These are phyloP conservation scores for Epiblema foenella DNA, from an alignment of 2,888 invertebrate genomes.

Conservation along the genomic window DNA sequence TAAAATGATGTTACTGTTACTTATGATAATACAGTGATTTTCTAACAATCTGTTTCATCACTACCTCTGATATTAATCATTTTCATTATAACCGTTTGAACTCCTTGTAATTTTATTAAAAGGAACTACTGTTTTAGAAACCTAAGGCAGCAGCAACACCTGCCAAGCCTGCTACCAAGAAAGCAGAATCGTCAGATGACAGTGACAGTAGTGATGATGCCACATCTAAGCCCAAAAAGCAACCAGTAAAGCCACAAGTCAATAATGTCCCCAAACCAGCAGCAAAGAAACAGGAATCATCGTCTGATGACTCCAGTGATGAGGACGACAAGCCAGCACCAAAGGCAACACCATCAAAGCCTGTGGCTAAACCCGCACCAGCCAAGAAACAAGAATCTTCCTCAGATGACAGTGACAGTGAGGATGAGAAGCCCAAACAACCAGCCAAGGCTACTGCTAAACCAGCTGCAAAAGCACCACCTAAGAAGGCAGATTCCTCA, in stretches of 20 bases:
- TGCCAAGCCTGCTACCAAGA: constrained; percentile 58
- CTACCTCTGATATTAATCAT: constrained; percentile 68
- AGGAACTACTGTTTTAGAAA: constrained; percentile 45
- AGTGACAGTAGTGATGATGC: constrained; percentile 67
- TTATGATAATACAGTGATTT: constrained; percentile 60
- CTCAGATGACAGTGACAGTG: constrained; percentile 60
- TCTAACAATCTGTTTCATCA: constrained; percentile 62
- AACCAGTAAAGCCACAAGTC: constrained; percentile 57
- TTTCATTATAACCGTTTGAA: background rate
- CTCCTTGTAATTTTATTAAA: background rate
- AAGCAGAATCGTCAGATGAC: constrained; percentile 66
- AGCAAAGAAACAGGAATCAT: constrained; percentile 54
- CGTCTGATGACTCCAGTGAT: constrained; percentile 55
- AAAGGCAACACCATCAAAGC: constrained; percentile 48
- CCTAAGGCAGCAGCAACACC: constrained; percentile 58
- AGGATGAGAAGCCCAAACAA: constrained; percentile 46
- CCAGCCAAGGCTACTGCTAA: constrained; percentile 34
- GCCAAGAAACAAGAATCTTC: constrained; percentile 61
- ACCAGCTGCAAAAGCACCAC: constrained; percentile 24
- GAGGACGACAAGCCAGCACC: constrained; percentile 48
- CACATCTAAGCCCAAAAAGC: constrained; percentile 55
- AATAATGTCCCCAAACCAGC: constrained; percentile 45
- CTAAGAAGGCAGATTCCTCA: constrained; percentile 49
- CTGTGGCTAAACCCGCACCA: constrained; percentile 50
- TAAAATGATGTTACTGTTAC: constrained; percentile 60